Evolutionary conservation across 2,888 invertebrate genomes (phyloP).

Genomic region (Keiferia lycopersicella): DNA sequence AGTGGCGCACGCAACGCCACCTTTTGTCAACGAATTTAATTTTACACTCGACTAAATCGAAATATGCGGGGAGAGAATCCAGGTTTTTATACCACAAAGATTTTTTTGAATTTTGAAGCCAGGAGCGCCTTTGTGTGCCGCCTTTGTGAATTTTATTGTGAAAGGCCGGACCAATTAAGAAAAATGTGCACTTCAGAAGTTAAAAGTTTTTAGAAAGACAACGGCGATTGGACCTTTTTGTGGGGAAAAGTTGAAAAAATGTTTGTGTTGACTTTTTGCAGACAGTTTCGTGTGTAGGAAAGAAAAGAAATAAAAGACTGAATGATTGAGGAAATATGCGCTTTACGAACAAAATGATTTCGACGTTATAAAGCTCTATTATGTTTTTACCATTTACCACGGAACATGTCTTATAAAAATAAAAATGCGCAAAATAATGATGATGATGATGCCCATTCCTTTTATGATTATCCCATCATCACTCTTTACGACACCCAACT

Average conservation of each 20-base stretch:
- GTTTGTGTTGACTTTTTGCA: too few species aligned
- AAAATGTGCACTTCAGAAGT: constrained; percentile 5
- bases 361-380: too few species aligned
- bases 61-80: constrained; percentile 24
- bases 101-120: constrained; percentile 5
- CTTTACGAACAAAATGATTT: too few species aligned
- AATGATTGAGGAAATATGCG: too few species aligned
- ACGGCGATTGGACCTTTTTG: not conserved
- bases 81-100: constrained; percentile 9
- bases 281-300: too few species aligned
- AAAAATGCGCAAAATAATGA: too few species aligned
- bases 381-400: too few species aligned
- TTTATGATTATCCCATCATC: too few species aligned
- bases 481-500: too few species aligned
- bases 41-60: constrained; percentile 34
- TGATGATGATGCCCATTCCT: too few species aligned
- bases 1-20: constrained; percentile 33
- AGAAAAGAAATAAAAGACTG: too few species aligned
- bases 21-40: constrained; percentile 39
- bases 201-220: not conserved
- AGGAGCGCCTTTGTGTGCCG: not conserved
- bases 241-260: not conserved
- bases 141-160: constrained; percentile 8
- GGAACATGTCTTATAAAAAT: too few species aligned
- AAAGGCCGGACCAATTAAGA: constrained; percentile 5